Evolutionary conservation across 2,113 vertebrate species (phyloP).

Genomic region (Poeciliopsis retropinna): DNA sequence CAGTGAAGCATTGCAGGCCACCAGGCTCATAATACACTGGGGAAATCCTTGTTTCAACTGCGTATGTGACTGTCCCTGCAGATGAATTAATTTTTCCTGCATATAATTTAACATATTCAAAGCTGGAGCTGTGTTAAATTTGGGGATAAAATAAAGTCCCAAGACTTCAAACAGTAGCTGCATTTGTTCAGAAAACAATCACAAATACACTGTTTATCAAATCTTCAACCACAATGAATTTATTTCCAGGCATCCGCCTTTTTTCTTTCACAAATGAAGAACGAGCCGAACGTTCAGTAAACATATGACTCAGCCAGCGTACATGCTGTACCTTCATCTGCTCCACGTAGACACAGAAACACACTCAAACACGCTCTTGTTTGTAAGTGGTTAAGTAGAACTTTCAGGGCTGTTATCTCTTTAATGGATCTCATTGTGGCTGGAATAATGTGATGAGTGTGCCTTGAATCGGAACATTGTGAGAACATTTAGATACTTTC

Average conservation of each 20-base stretch:
- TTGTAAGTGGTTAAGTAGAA: constrained; percentile 6
- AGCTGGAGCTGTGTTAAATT: not conserved
- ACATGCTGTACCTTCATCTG: constrained; percentile 3
- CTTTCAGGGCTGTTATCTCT: constrained; percentile 11
- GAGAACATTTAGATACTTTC: not conserved
- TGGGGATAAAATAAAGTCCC: not conserved
- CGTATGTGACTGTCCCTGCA: not conserved
- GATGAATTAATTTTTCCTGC: not conserved
- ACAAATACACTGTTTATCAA: not conserved
- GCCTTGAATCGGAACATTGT: not conserved
- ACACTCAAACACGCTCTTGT: not conserved
- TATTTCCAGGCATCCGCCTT: not conserved
- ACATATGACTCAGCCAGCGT: constrained; percentile 15
- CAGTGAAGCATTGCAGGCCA: no score
- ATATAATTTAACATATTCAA: not conserved
- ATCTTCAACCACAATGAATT: not conserved
- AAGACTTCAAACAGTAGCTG: not conserved
- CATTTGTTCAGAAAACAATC: not conserved
- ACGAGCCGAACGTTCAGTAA: constrained; percentile 2
- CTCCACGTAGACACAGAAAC: not conserved
- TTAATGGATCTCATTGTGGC: constrained; percentile 5
- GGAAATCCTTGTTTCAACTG: no score
- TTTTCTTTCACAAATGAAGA: not conserved
- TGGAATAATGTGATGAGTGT: constrained; percentile 12
- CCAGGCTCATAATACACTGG: no score